Conservation (phyloP, 1,140 invertebrate species). For the Sminthurinus signatus region DNA sequence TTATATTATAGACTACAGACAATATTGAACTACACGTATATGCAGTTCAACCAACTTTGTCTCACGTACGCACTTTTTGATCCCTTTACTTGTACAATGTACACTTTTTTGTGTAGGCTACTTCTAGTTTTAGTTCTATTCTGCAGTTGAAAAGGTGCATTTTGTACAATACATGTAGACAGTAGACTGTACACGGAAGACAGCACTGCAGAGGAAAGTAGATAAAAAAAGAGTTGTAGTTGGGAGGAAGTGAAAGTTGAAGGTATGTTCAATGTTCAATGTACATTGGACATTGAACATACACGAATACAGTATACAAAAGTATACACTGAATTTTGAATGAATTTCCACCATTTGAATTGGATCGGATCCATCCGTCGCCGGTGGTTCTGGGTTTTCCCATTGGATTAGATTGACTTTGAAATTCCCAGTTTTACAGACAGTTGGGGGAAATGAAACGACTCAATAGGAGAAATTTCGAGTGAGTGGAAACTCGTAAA, state of each 20-base stretch:
- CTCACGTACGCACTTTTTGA: no score
- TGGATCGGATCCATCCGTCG: background rate
- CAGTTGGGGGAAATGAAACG: slow-evolving; percentile 1
- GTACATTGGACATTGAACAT: background rate
- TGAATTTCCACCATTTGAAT: slow-evolving; percentile 14
- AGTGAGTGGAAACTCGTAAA: slow-evolving; percentile 19
- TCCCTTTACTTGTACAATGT: no score
- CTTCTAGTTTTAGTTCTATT: no score
- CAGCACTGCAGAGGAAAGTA: no score
- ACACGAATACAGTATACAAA: slow-evolving; percentile 6
- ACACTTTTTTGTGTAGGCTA: no score
- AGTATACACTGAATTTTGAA: slow-evolving; percentile 17
- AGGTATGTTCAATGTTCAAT: slow-evolving; percentile 6
- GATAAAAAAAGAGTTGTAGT: no score
- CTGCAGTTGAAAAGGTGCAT: no score
- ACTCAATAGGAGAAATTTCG: background rate
- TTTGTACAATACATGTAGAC: no score
- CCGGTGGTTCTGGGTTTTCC: slow-evolving; percentile 2
- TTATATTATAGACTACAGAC: no score
- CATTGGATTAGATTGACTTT: slow-evolving; percentile 18
- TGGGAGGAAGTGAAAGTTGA: background rate
- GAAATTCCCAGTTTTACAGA: slow-evolving; percentile 7
- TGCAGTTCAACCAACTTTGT: no score
- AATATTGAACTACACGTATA: no score
- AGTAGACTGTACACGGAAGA: no score